Percentiles rank a stretch among this genome's conserved stretches.
Conservation (phyloP, 2,888 invertebrate genomes). For the Scaptomyza caliginosa region DNA sequence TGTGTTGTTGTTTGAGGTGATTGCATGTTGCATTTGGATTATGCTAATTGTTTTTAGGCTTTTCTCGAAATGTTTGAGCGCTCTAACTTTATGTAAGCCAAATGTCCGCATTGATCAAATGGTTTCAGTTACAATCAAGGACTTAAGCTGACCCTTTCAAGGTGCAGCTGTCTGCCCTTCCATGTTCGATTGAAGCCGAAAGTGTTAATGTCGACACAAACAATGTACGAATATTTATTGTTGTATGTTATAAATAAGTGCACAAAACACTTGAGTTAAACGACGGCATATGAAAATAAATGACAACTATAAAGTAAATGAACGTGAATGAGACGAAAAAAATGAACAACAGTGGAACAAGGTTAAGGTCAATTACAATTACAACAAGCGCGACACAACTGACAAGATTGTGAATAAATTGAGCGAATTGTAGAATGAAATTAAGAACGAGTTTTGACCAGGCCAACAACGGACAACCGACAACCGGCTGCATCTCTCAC, state of each 20-base stretch:
- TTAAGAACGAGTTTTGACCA: constrained; percentile 66
- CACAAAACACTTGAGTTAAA: constrained; percentile 20
- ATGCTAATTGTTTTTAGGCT: constrained; percentile 22
- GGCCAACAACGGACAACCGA: constrained; percentile 18
- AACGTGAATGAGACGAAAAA: constrained; percentile 27
- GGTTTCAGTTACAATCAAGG: too few species aligned
- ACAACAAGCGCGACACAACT: constrained; percentile 36
- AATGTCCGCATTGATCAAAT: not conserved
- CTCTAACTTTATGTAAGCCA: not conserved
- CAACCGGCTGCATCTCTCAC: not conserved
- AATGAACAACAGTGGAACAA: constrained; percentile 54
- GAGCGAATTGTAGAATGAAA: constrained; percentile 62
- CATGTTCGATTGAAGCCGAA: not conserved
- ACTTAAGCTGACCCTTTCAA: not conserved
- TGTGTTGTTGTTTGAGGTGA: constrained; percentile 1
- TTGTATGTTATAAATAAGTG: not conserved
- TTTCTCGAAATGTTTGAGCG: not conserved
- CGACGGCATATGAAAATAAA: constrained; percentile 15
- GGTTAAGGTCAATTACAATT: constrained; percentile 74
- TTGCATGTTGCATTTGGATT: constrained; percentile 5
- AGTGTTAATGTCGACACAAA: constrained; percentile 7
- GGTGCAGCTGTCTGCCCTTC: constrained; percentile 18
- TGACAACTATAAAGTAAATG: constrained; percentile 8
- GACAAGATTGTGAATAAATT: constrained; percentile 57
- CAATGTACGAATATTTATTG: not conserved